Evolutionary conservation across 2,113 vertebrate genomes (phyloP), one percentile per base, ranked within the genome.

Genomic region (Leucosticte australis): DNA sequence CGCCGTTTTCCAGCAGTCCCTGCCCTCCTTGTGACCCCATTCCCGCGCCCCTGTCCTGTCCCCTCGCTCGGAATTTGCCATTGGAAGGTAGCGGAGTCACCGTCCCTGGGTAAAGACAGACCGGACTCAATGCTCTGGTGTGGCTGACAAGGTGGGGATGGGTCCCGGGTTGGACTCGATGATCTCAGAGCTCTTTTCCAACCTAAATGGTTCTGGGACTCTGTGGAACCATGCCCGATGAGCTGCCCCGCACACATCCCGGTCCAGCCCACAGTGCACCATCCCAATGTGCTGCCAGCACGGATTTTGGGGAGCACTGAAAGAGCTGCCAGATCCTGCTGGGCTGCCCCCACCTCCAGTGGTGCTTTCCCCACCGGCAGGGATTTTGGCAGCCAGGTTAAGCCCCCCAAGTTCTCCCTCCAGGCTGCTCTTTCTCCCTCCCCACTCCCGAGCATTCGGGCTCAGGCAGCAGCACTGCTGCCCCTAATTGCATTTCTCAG

Each of bases 361-460:
- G 9, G 19, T 27, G 53, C 23, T 42, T 81, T 52, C 64, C 42
- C 46, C 63, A 17, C 0, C 0, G 39, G 3, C 41, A 27, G 55
- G 19, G 35, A 35, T 41, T 83, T 39, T 57, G 77, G 71, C 71
- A 63, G 69, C 33, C 1, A 2, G 26, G n/a, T 76, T 56, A 33
- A 74, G 20, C 10, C 15, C 42, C 57, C 13, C 24, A 26, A 6
- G 0, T 11, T 57, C 64, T 10, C 19, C 50, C 33, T 14, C 33
- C 20, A 15, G 44, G 65, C 44, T 88, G 35, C 77, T 69, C 33
- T 19, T 56, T 87, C 49, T 39, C 37, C 14, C 22, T 11, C 7
- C 22, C 7, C 4, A 9, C 2, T 3, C 19, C 22, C 1, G 0
- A 22, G 20, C 63, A 33, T 26, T 28, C 2, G 0, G 35, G 26